Conservation (phyloP, 2,113 vertebrate species). For the Herpetotheres cachinnans region DNA sequence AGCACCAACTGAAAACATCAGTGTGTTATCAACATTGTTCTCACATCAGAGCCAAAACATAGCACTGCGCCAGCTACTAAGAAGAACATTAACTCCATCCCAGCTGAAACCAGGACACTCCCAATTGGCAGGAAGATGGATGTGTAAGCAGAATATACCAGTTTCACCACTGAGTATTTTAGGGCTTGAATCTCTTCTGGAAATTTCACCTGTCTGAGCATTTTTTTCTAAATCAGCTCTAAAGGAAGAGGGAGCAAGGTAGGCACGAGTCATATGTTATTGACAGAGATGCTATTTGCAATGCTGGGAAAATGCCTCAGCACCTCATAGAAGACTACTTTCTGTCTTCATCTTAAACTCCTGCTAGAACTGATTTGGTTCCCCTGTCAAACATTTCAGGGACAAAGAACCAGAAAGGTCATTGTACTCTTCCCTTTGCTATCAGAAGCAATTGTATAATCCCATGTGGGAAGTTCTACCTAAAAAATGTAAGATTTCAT, state of each 20-base stretch:
- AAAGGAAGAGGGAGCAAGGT: neutral
- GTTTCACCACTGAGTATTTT: neutral
- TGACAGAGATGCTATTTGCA: neutral
- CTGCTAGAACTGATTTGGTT: neutral
- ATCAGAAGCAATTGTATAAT: neutral
- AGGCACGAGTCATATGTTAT: neutral
- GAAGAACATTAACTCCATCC: too few species aligned
- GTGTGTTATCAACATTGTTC: too few species aligned
- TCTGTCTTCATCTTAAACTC: neutral
- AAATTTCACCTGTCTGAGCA: neutral
- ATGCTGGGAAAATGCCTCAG: neutral
- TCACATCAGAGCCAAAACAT: too few species aligned
- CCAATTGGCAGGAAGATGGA: neutral
- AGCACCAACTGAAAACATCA: too few species aligned
- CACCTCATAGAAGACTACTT: neutral
- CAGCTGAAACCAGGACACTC: too few species aligned
- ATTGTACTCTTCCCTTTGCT: neutral
- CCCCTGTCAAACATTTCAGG: neutral
- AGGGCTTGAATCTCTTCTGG: neutral
- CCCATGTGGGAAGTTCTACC: neutral
- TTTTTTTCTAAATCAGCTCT: neutral
- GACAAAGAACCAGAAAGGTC: neutral
- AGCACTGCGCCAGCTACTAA: too few species aligned
- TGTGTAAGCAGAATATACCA: neutral
- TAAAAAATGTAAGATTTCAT: neutral